Conservation (phyloP, 1,140 invertebrate species). For the Onthophagus taurus region DNA sequence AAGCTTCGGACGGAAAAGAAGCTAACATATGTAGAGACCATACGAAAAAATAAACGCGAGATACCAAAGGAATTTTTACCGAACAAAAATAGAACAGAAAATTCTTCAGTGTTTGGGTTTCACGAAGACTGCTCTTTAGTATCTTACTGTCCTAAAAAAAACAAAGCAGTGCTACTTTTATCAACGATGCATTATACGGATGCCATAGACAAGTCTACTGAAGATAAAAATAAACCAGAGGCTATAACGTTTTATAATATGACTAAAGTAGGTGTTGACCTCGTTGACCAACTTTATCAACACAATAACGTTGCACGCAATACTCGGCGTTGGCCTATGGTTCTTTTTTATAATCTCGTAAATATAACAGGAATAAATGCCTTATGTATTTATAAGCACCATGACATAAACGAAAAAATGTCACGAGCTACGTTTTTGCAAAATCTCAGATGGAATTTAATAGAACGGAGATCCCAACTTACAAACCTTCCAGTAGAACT, state of each 20-base stretch:
- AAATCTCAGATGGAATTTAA: too few species aligned
- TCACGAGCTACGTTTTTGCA: too few species aligned
- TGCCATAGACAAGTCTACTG: too few species aligned
- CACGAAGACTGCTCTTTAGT: neutral
- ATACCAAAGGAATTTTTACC: constrained; percentile 24
- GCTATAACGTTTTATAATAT: too few species aligned
- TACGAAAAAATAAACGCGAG: constrained; percentile 39
- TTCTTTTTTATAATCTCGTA: constrained; percentile 4
- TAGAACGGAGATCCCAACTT: too few species aligned
- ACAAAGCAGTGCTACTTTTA: neutral
- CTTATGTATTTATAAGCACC: neutral
- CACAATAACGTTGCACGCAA: neutral
- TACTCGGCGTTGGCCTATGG: constrained; percentile 1
- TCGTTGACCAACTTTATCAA: constrained; percentile 4
- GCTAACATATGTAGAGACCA: constrained; percentile 37
- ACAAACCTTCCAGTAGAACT: too few species aligned
- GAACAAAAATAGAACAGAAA: neutral
- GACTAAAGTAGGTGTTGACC: constrained; percentile 1
- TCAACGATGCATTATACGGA: too few species aligned
- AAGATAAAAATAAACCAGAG: too few species aligned
- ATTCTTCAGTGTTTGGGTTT: neutral
- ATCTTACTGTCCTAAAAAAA: constrained; percentile 1
- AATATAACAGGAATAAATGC: constrained; percentile 3
- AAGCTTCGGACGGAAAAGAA: constrained; percentile 24
- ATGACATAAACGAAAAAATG: too few species aligned